These are phyloP conservation scores for Microtus oregoni DNA, from an alignment of 2,113 vertebrate genomes.

Conservation along the genomic window DNA sequence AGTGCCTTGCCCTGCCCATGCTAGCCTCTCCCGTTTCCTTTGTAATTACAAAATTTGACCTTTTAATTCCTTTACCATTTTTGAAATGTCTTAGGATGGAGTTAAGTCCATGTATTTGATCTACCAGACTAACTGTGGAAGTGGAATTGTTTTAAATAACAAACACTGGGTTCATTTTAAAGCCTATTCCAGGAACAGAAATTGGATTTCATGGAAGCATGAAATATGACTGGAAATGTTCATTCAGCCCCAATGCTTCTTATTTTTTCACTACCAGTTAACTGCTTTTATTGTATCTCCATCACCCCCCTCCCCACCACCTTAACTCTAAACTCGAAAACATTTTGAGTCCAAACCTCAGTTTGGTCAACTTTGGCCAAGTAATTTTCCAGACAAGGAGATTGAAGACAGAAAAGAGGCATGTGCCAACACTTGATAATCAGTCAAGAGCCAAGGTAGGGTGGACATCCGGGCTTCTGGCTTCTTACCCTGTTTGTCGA, in stretches of 20 bases:
- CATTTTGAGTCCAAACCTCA: constrained; percentile 38
- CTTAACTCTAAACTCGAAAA: not conserved
- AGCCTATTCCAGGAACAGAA: constrained; percentile 48
- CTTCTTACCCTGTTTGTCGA: not conserved
- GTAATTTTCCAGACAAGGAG: constrained; percentile 44
- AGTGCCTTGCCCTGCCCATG: not conserved
- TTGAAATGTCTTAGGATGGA: not conserved
- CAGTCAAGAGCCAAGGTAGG: not conserved
- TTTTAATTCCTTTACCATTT: constrained; percentile 51
- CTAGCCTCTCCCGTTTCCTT: constrained; percentile 22
- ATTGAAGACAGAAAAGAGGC: not conserved
- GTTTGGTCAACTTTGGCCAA: constrained; percentile 22
- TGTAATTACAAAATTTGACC: constrained; percentile 8
- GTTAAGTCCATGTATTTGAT: constrained; percentile 20
- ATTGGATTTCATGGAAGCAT: constrained; percentile 59
- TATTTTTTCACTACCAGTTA: constrained; percentile 26
- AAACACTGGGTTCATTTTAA: constrained; percentile 66
- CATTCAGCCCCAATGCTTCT: constrained; percentile 10
- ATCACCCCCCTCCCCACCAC: not conserved
- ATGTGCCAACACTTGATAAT: not conserved
- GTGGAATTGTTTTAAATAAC: constrained; percentile 56
- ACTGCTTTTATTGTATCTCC: not conserved
- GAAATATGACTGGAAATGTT: constrained; percentile 57
- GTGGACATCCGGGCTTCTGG: not conserved
- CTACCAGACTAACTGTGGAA: constrained; percentile 24